Percentiles rank a stretch among this genome's conserved stretches.
Evolutionary conservation across 2,888 invertebrate genomes (phyloP).

Genomic region (Ectemnius cavifrons): DNA sequence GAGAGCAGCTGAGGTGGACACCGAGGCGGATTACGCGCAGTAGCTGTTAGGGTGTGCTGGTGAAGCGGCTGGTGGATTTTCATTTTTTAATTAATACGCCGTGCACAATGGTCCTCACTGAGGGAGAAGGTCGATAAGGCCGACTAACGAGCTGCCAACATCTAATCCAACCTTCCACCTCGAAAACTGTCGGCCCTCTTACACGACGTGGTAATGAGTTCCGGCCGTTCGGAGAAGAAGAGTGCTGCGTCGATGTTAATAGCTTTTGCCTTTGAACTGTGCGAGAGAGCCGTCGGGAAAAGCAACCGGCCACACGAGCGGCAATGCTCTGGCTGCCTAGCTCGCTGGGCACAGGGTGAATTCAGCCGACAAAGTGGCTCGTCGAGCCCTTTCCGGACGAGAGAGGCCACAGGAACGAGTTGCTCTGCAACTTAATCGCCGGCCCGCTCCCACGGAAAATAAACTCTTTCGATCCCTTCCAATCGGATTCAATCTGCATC

Average conservation of each 20-base stretch:
- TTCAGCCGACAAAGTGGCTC: constrained; percentile 14
- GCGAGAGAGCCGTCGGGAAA: constrained; percentile 9
- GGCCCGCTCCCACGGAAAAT: constrained; percentile 29
- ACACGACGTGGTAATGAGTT: constrained; percentile 61
- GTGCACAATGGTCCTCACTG: constrained; percentile 36
- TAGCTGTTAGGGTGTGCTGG: constrained; percentile 30
- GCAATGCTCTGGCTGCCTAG: constrained; percentile 5
- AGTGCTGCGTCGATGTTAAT: constrained; percentile 55
- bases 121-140: constrained; percentile 49
- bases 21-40: constrained; percentile 39
- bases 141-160: constrained; percentile 61
- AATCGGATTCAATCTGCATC: constrained; percentile 44
- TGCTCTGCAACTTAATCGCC: constrained; percentile 29
- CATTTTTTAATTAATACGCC: constrained; percentile 60
- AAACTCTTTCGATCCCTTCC: constrained; percentile 28
- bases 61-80: constrained; percentile 45
- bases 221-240: constrained; percentile 46
- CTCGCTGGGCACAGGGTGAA: constrained; percentile 5
- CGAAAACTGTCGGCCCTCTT: constrained; percentile 61
- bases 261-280: constrained; percentile 48
- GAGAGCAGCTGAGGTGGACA: constrained; percentile 9
- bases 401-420: neutral
- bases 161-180: constrained; percentile 58
- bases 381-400: constrained; percentile 11
- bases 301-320: constrained; percentile 15